Evolutionary conservation across 1,140 invertebrate genomes (phyloP).

Genomic region (Plutomurus gul): DNA sequence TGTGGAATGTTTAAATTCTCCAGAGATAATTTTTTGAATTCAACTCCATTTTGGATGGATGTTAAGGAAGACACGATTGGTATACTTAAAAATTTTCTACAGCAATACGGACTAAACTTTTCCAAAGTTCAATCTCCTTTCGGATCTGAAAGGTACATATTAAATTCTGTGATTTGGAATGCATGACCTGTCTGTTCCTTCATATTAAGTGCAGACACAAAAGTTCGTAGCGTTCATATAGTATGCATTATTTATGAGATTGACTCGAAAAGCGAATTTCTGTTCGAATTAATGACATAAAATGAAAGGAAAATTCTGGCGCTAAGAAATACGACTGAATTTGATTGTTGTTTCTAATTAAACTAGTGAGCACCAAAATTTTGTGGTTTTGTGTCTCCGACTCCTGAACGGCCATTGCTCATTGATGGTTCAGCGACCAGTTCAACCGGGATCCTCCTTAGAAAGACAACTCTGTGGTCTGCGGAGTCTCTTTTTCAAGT

Average conservation of each 20-base stretch:
- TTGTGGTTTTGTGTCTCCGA: conserved; percentile 65
- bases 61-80: conserved; percentile 67
- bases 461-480: conserved; percentile 36
- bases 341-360: neutral
- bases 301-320: too few species aligned
- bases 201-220: too few species aligned
- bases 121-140: conserved; percentile 41
- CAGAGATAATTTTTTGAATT: neutral
- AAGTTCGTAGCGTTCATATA: too few species aligned
- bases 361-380: conserved; percentile 64
- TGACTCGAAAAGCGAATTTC: too few species aligned
- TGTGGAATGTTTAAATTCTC: neutral
- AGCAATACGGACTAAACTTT: conserved; percentile 60
- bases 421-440: conserved; percentile 54
- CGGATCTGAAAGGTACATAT: conserved; percentile 17
- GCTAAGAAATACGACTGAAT: neutral
- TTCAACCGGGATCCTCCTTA: neutral
- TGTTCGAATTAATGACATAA: too few species aligned
- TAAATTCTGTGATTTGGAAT: neutral
- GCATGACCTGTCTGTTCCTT: too few species aligned
- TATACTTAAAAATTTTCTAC: conserved; percentile 64
- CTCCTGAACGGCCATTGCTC: conserved; percentile 67
- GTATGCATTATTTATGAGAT: too few species aligned
- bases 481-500: conserved; percentile 43
- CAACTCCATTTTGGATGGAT: conserved; percentile 67